Evolutionary conservation across 2,113 vertebrate species (phyloP), one percentile per base, ranked within the genome.

Genomic region (Aphyosemion australe): DNA sequence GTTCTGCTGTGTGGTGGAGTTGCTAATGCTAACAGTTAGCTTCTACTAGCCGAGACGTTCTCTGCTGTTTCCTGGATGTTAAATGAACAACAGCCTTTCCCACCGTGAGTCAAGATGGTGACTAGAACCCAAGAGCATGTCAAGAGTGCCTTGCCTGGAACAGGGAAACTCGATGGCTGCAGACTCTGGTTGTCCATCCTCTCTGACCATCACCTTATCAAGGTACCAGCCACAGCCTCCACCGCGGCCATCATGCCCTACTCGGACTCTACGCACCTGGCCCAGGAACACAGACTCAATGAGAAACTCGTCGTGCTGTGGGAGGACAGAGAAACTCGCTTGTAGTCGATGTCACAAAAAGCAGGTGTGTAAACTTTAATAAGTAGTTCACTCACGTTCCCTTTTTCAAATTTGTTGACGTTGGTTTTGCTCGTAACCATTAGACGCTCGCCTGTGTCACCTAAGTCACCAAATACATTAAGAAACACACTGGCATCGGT

Each of bases 161-260:
- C 97, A 99, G 0, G 97, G 97, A 78, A 97, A 99, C 82, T 95
- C 95, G 76, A 92, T 91, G 31, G 94, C 94, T 82, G 91, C 66
- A 0, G 90, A 88, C 89, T 99, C 96, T 0, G 96, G 95, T 81
- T 97, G 94, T 15, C 96, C 96, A 65, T 99, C 96, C 88, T 97
- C 95, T 79, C 95, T 94, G 84, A 98, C 93, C 91, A 97, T 79
- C 85, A 98, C 95, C 82, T 96, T 97, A 61, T 95, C 97, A 69
- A 99, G 91, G 87, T 93, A 97, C 97, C 97, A 99, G 76, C 97
- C 96, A 10, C 95, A 98, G 80, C 95, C 94, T 45, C 93, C 94
- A 47, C 97, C 96, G 45, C 94, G 94, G 49, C 97, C 97, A 0
- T 98, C 95, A 0, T 99, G 97, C 41, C 97, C 94, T 61, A 99